Evolutionary conservation across 2,797 vertebrate species (phyloP), one percentile per base, ranked within the genome.

Genomic region (Manis javanica): DNA sequence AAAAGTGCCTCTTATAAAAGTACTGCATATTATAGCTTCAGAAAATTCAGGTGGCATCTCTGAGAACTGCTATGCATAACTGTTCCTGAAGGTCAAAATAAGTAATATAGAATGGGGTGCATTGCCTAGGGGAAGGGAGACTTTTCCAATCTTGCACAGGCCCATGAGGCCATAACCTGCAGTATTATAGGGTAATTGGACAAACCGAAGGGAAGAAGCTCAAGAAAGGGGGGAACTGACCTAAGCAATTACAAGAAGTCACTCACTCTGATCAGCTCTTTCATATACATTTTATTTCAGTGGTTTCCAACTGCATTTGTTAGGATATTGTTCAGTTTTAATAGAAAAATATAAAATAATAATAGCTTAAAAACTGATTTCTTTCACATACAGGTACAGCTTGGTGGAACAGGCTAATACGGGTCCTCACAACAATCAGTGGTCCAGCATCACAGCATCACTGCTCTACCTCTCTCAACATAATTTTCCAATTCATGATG

Each of bases 1-100:
- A 95, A 87, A 96, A 96, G 57, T 87, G 77, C 84, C 71, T 96
- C 90, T 97, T 96, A 72, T 88, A 94, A 84, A 95, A 61, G 77
- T 78, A 72, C 19, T 92, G 57, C 19, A n/a, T 81, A 74, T 93
- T 95, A 96, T 11, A 90, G 46, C 81, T 95, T 92, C 77, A 93
- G 61, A 95, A 71, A 90, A 95, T 90, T 75, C 87, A 95, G 57
- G 85, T 57, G 18, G n/a, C 77, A 82, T 82, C 68, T 95, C 81
- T 79, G 63, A 88, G 19, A 93, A 90, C 37, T 88, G 42, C 34
- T 90, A 15, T 83, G 72, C 26, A 81, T 87, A 92, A 93, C 26
- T 92, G 42, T 81, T 83, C 49, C 26, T 46, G 82, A 95, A 90
- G 87, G 64, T 95, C 74, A 97, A 92, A 95, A 92, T 94, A 95